Percentiles rank a stretch among this genome's conserved stretches.
Evolutionary conservation across 1,140 invertebrate species (phyloP).

Genomic region (Vanessa tameamea): DNA sequence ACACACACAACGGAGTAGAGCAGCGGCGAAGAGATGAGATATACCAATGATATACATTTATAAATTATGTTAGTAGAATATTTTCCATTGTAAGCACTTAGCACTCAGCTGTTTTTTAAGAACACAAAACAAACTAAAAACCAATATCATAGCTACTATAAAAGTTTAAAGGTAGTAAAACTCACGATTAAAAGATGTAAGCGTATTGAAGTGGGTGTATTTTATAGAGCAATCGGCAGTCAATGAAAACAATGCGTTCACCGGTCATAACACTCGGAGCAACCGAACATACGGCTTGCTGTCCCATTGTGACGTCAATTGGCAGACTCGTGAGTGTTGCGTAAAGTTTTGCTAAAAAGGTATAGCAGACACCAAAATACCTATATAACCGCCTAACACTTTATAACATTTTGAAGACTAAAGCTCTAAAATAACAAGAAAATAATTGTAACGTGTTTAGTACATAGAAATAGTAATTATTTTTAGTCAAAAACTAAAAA

Average conservation of each 20-base stretch:
- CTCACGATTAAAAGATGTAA: slow-evolving; percentile 16
- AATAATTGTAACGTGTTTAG: no score
- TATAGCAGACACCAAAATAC: slow-evolving; percentile 12
- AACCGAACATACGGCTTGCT: slow-evolving; percentile 48
- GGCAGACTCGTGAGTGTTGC: slow-evolving; percentile 45
- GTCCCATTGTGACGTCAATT: slow-evolving; percentile 61
- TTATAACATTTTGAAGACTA: no score
- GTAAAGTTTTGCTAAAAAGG: slow-evolving; percentile 50
- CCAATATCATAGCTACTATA: not conserved
- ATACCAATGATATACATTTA: no score
- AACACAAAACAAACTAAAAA: not conserved
- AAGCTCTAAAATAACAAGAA: no score
- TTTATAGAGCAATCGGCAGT: slow-evolving; percentile 27
- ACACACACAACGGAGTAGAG: no score
- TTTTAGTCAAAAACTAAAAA: slow-evolving; percentile 1
- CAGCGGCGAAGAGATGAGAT: no score
- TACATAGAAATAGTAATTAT: not conserved
- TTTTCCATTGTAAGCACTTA: no score
- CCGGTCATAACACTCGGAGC: slow-evolving; percentile 34
- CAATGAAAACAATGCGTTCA: slow-evolving; percentile 33
- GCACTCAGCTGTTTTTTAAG: no score
- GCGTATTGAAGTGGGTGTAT: slow-evolving; percentile 12
- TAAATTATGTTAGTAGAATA: no score
- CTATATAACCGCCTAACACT: no score
- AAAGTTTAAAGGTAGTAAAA: not conserved